Base-by-base conservation (phyloP, 2,888 invertebrate genomes). In the Ennomos quercinarius region DNA sequence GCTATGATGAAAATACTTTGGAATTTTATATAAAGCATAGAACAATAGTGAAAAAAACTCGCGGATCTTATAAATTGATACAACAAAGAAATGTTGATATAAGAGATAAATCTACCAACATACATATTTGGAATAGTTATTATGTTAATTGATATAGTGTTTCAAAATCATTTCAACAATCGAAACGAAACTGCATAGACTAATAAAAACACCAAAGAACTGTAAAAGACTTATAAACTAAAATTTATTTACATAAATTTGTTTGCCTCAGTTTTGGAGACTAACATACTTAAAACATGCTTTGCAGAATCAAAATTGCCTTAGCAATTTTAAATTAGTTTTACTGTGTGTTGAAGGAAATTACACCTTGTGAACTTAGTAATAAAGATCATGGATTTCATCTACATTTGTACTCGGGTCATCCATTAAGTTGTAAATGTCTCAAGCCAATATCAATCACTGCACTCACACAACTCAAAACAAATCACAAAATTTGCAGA, bases 241-340 rank as follows among this genome's bases (percentile, higher is more conserved):
- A 47, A 27, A 27, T 27, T 4, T 47, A 44, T 56, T 44, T 56
- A 56, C 48, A 55, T 47, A 4, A 38, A 42, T 17, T 37, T 27
- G 38, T 10, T 35, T 34, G 34, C 11, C 38, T 38, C 12, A 35
- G 10, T 11, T 50, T 42, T 41, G 9, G 10, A 12, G 34, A 12
- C 10, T 2, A 12, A 27, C 12, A 12, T 5, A 17, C 17, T 2
- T 17, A 34, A 39, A 41, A 27, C 34, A 36, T 49, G 10, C 34
- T 40, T 49, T 35, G 17, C 49, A 35, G 5, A 4, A 41, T 34
- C 39, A 39, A 39, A 39, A 39, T n/a, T 5, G 4, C 17, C 17
- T 17, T 17, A 39, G 39, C 39, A 39, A 10, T 9, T 5, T 39
- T n/a, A 9, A 12, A 17, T 4, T 2, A 1, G 12, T 12, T 6